A percentile compares a stretch with the other conserved stretches of the same genome.
Conservation (phyloP, 2,888 invertebrate genomes). For the Brachyptera risi region DNA sequence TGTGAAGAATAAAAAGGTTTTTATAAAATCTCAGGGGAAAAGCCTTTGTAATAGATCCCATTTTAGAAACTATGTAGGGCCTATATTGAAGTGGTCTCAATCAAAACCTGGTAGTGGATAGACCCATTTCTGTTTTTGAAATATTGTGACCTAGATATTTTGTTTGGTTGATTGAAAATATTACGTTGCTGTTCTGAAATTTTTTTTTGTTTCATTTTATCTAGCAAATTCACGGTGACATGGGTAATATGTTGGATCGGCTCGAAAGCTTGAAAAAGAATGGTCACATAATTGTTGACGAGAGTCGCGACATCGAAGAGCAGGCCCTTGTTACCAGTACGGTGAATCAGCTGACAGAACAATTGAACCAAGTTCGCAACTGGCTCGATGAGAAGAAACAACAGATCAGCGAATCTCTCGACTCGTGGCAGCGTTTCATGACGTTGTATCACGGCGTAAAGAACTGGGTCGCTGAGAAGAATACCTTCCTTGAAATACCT, state of each 20-base stretch:
- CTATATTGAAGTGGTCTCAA: too few species aligned
- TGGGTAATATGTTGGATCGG: slow-evolving; percentile 66
- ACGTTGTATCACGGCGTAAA: slow-evolving; percentile 76
- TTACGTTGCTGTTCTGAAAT: too few species aligned
- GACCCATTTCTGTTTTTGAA: too few species aligned
- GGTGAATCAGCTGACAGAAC: slow-evolving; percentile 69
- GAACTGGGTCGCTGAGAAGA: slow-evolving; percentile 80
- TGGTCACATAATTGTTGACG: slow-evolving; percentile 73
- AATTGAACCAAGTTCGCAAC: slow-evolving; percentile 69
- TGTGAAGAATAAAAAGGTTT: too few species aligned
- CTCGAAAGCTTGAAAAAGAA: slow-evolving; percentile 73
- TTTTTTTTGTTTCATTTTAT: slow-evolving; percentile 12
- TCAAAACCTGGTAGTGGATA: too few species aligned
- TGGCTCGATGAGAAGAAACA: slow-evolving; percentile 81
- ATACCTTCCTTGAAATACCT: slow-evolving; percentile 71
- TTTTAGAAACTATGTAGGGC: too few species aligned
- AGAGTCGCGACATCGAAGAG: slow-evolving; percentile 73
- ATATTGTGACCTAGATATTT: too few species aligned
- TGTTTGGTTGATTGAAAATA: too few species aligned
- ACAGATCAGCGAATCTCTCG: slow-evolving; percentile 79
- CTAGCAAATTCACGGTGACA: slow-evolving; percentile 66
- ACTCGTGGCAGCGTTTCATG: slow-evolving; percentile 84
- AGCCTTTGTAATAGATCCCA: too few species aligned
- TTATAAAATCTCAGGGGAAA: too few species aligned
- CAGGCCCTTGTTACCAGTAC: slow-evolving; percentile 70